Base-by-base conservation (phyloP, 2,888 invertebrate species). In the Trypoxylon attenuatum region DNA sequence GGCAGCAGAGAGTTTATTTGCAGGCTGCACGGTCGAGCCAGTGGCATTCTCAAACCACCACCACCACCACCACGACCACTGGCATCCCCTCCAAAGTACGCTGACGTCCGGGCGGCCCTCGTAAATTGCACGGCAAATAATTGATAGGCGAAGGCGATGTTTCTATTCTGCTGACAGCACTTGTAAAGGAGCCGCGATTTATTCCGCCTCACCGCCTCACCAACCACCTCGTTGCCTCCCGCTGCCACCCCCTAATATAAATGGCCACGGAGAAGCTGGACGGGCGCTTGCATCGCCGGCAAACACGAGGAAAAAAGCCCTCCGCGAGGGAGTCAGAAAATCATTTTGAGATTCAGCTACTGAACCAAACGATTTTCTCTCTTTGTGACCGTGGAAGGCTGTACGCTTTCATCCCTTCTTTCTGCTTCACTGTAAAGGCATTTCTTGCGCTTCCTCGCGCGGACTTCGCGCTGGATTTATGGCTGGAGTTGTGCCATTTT, bases 141-240 rank as follows among this genome's bases (percentile, higher is more conserved):
- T 86, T 86, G 85, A 86, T 85, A 86, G 85, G 82, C 82, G 77
- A 82, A 79, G 77, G 78, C 83, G 81, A 84, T 84, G 85, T 85
- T 84, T 85, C 82, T 82, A 83, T 85, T 85, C 84, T 80, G 84
- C 83, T 83, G 85, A 82, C 85, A 86, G 82, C 79, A 79, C 82
- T 84, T 82, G 82, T 82, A 78, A 82, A 82, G 80, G 80, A 82
- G 79, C 73, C 71, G 74, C 85, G 83, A 86, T 86, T 86, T 85
- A 85, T 86, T 85, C 82, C 82, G 78, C 79, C 83, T 85, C 83
- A 83, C 83, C 84, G 84, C 84, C 86, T 84, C 77, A 77, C 83
- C 84, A 83, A 83, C 83, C 84, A 83, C 84, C 86, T 84, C 77
- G 78, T 77, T 78, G 81, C 82, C 81, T 80, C 76, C 72, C 56